A percentile compares a stretch with the other conserved stretches of the same genome.
Conservation (phyloP, 2,888 invertebrate genomes). For the Imbricaverruca yamaguchii region DNA sequence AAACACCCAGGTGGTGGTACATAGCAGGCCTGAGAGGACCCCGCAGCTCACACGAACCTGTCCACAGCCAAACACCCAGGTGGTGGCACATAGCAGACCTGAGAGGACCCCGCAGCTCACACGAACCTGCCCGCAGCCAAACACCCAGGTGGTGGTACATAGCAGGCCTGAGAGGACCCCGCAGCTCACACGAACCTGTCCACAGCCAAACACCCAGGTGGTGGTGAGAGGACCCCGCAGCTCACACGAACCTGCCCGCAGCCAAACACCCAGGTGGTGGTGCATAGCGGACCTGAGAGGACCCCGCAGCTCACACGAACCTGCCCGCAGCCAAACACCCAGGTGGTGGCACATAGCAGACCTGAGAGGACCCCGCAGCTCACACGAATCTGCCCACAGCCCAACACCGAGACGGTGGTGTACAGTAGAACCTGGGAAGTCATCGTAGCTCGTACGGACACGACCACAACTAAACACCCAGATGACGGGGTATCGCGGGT, state of each 20-base stretch:
- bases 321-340: too few species aligned
- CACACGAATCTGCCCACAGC: neutral
- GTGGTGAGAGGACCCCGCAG: neutral
- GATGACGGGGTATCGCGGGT: too few species aligned
- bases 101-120: neutral
- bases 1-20: constrained; percentile 3
- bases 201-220: too few species aligned
- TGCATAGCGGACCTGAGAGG: constrained; percentile 27
- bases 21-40: constrained; percentile 27
- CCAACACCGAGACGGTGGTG: neutral
- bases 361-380: constrained; percentile 24
- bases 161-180: constrained; percentile 26
- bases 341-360: neutral
- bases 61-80: too few species aligned
- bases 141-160: constrained; percentile 20
- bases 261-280: neutral
- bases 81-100: constrained; percentile 27
- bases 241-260: neutral
- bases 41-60: neutral
- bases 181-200: neutral
- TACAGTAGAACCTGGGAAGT: constrained; percentile 27
- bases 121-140: neutral
- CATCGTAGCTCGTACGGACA: neutral
- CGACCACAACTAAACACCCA: too few species aligned
- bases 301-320: neutral